Percentiles rank a stretch among this genome's conserved stretches.
Evolutionary conservation across 2,113 vertebrate species (phyloP).

Genomic region (Protobothrops mucrosquamatus): DNA sequence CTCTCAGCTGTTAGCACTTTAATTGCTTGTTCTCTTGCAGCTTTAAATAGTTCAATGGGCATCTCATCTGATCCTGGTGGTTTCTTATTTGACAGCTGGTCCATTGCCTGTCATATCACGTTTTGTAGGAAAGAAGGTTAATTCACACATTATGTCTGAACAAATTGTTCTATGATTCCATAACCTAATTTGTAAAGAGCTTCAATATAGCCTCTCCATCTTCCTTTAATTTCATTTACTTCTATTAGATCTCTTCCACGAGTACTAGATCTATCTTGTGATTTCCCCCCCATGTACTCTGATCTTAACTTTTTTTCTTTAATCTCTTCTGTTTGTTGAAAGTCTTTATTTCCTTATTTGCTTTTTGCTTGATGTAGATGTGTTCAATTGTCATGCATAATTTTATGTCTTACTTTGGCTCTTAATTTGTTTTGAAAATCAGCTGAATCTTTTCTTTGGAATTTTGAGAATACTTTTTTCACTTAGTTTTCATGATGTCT

Average conservation of each 20-base stretch:
- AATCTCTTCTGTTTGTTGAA: background rate
- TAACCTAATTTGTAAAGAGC: background rate
- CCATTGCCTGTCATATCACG: background rate
- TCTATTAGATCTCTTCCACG: background rate
- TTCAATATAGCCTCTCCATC: background rate
- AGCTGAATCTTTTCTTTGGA: background rate
- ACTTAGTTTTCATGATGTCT: background rate
- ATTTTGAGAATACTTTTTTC: background rate
- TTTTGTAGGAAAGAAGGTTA: background rate
- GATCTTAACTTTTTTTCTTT: background rate
- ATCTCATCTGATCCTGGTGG: background rate
- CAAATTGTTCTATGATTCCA: background rate
- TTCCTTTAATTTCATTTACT: background rate
- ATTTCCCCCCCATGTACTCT: background rate
- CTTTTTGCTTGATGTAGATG: background rate
- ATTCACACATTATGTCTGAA: background rate
- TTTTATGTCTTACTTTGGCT: background rate
- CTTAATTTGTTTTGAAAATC: background rate
- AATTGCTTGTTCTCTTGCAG: background rate
- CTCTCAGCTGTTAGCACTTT: background rate
- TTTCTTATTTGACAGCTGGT: background rate
- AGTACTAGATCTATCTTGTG: background rate
- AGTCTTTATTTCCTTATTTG: background rate
- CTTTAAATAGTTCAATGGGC: background rate
- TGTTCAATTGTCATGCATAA: background rate